Conservation (phyloP, 2,113 vertebrate species). For the Ariopsis seemanni region DNA sequence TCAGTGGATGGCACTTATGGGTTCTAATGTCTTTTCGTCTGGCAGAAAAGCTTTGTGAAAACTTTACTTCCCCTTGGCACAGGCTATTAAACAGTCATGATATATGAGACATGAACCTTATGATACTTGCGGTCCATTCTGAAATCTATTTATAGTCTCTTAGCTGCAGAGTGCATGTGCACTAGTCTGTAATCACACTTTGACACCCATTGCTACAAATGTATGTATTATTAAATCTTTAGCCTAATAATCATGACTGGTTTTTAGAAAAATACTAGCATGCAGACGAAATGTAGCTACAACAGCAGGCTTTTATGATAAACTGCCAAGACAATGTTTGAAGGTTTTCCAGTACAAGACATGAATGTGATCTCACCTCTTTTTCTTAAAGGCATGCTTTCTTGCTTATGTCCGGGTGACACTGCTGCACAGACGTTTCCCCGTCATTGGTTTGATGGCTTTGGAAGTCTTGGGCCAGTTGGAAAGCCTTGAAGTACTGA, state of each 20-base stretch:
- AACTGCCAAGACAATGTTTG: neutral
- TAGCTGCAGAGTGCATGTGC: slow-evolving; percentile 36
- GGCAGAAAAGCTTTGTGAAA: slow-evolving; percentile 10
- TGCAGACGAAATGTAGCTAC: neutral
- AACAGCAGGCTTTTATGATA: neutral
- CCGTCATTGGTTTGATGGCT: slow-evolving; percentile 48
- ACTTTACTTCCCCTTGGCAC: neutral
- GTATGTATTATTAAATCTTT: neutral
- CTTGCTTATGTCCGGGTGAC: slow-evolving; percentile 43
- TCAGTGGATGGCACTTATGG: neutral
- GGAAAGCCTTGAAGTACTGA: slow-evolving; percentile 28
- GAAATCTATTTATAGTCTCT: slow-evolving; percentile 46
- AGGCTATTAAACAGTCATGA: slow-evolving; percentile 24
- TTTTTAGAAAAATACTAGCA: neutral
- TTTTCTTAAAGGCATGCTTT: slow-evolving; percentile 72
- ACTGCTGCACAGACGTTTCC: slow-evolving; percentile 44
- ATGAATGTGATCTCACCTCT: slow-evolving; percentile 66
- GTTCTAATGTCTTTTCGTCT: neutral
- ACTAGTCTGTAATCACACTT: slow-evolving; percentile 26
- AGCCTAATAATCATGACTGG: too few relatives aligned
- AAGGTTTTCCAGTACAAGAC: neutral
- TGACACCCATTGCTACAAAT: neutral
- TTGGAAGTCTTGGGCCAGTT: slow-evolving; percentile 33
- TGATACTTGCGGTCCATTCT: slow-evolving; percentile 17
- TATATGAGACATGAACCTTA: slow-evolving; percentile 34